Base-by-base conservation (phyloP, 1,140 invertebrate species). In the Pogonomyrmex barbatus region DNA sequence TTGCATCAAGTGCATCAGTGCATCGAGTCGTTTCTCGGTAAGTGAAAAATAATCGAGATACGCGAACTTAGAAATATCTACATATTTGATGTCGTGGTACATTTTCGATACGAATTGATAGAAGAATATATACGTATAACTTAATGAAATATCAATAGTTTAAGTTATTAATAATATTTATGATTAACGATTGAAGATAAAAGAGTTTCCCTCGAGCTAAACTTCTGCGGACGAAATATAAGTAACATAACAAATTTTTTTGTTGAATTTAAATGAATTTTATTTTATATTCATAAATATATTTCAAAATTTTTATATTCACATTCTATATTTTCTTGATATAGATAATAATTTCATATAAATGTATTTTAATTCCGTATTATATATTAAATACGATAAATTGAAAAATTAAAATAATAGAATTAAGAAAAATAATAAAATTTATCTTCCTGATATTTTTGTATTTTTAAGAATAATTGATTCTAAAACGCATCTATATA, bases 1-100 rank as follows among this genome's bases (percentile, higher is more conserved):
- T 30, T 63, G 30, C 54, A 3, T 45, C 2, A 65, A 36, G 14
- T 36, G 39, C 42, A 47, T 0, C 6, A 42, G 12, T 54, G 30
- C n/a, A 45, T 4, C 54, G 17, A 73, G n/a, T 73, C n/a, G 5
- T 30, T 14, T 62, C 62, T 62, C 39, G 56, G 24, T 56, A 33
- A 47, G 10, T 58, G 39, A 2, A 77, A 77, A 17, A 12, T 63
- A 75, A 75, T 67, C 63, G 39, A n/a, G 5, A 70, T 30, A 47
- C 50, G n/a, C 36, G 17, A 42, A 2, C 24, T 30, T 30, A 76
- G 17, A 75, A 58, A 58, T 30, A 4, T 9, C 10, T 4, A 24
- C 4, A 67, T 0, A 67, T 30, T 67, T 73, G 17, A 12, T 56
- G 24, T 73, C 24, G 24, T 24, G 1, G 39, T 54, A 54, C 3